These are phyloP conservation scores for Sebastolobus alascanus DNA, from an alignment of 2,797 vertebrate species.

Conservation along the genomic window DNA sequence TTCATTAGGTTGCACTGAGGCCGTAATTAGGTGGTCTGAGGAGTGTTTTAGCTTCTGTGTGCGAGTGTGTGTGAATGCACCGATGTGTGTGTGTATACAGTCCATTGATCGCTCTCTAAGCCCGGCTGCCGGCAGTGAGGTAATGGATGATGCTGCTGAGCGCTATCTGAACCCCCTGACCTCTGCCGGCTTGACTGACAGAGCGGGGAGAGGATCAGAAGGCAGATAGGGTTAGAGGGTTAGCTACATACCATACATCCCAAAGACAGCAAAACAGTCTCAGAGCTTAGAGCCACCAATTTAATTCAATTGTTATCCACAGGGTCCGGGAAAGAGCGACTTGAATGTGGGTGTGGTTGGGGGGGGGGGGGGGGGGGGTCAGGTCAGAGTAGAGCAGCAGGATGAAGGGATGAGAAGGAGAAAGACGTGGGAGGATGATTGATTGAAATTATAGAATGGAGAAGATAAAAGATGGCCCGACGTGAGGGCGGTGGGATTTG, in stretches of 20 bases:
- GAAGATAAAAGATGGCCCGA: constrained; percentile 46
- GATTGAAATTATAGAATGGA: constrained; percentile 45
- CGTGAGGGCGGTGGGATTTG: constrained; percentile 53
- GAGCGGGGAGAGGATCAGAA: constrained; percentile 56
- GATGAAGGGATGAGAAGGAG: constrained; percentile 48
- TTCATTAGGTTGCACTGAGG: constrained; percentile 28
- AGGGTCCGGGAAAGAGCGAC: constrained; percentile 10
- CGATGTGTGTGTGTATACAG: not conserved
- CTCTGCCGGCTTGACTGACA: constrained; percentile 59
- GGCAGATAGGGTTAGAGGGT: constrained; percentile 45
- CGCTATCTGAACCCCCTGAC: constrained; percentile 67
- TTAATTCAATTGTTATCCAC: constrained; percentile 55
- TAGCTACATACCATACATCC: constrained; percentile 48
- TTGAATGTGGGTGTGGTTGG: not conserved
- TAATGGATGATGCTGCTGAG: constrained; percentile 67
- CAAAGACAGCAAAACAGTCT: constrained; percentile 52
- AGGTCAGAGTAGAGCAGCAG: not conserved
- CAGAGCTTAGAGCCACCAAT: constrained; percentile 49
- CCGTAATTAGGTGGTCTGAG: constrained; percentile 32
- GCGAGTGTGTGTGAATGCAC: not conserved
- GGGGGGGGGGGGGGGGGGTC: no score
- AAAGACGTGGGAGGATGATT: constrained; percentile 45
- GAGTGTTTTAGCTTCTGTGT: constrained; percentile 24
- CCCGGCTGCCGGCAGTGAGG: constrained; percentile 44
- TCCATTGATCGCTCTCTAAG: constrained; percentile 58